Percentiles rank a stretch among this genome's conserved stretches.
phyloP scores from a whole-genome alignment of 2,888 invertebrate species.

The Agrotis ipsilon region DNA sequence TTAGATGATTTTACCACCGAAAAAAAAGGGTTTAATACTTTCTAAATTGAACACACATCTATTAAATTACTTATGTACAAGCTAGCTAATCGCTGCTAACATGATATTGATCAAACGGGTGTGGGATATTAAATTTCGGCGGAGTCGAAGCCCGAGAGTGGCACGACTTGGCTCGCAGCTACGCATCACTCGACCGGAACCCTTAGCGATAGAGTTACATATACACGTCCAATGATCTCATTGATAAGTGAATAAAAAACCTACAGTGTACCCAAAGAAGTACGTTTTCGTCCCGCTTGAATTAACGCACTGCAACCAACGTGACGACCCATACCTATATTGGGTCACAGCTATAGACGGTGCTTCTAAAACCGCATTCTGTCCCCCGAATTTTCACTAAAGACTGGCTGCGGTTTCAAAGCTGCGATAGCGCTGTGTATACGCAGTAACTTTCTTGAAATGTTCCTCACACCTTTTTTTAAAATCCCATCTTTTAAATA shows the following conservation, averaged over 20 bases:
- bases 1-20: no score
- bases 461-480: no score
- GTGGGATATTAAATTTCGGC: slow-evolving; percentile 73
- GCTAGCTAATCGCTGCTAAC: slow-evolving; percentile 5
- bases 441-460: no score
- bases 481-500: no score
- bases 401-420: no score
- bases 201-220: slow-evolving; percentile 74
- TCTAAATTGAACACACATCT: background rate
- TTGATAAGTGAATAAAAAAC: slow-evolving; percentile 24
- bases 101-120: slow-evolving; percentile 45
- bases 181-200: slow-evolving; percentile 71
- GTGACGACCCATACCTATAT: no score
- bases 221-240: slow-evolving; percentile 45
- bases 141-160: slow-evolving; percentile 73
- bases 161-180: slow-evolving; percentile 68
- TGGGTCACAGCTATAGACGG: no score
- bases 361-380: no score
- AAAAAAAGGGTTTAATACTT: background rate
- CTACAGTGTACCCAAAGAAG: slow-evolving; percentile 5
- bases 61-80: background rate
- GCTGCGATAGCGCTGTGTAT: no score
- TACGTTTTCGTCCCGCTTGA: background rate
- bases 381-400: no score
- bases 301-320: background rate